Evolutionary conservation across 2,113 vertebrate genomes (phyloP), one percentile per base, ranked within the genome.

Genomic region (Channa maculata): DNA sequence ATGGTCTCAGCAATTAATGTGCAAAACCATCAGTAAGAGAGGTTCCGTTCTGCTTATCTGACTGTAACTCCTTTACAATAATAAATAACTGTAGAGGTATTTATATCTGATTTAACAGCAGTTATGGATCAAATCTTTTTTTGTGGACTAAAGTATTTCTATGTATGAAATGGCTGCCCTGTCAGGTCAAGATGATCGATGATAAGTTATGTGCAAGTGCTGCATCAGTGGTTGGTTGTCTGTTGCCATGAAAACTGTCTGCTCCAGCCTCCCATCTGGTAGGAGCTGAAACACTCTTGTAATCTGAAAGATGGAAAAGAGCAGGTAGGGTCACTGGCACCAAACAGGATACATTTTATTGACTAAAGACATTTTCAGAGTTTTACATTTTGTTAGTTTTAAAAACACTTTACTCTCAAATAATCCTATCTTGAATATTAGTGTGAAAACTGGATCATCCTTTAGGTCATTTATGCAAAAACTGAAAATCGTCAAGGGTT

Each of bases 231-330:
- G 93, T 87, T 98, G 96, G n/a, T 93, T 95, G 82, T 94, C 95
- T 83, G 96, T 97, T 84, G 96, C 95, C 97, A 99, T 99, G 75
- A 94, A 97, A 88, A 99, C 95, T 0, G 95, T 98, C 94, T 99
- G 98, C 89, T 98, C 97, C 78, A 99, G 94, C 86, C 92, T 97
- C 77, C 97, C 96, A 34, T 99, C 97, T 0, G 96, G 90, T 76
- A 89, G 95, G 76, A 99, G 95, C 80, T 95, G 92, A 93, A 99
- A 96, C 86, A 94, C 94, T 83, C 97, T 92, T 65, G 93, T 95
- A 74, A 99, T 96, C 97, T 99, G 65, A 62, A 8, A 37, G 65
- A 43, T 36, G 6, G 33, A 15, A 36, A 39, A 75, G n/a, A 62
- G 50, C 39, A 45, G 10, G 14, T 2, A 0, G 71, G 45, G 69